Evolutionary conservation across 2,797 vertebrate genomes (phyloP).

Genomic region (Acipenser transmontanus): DNA sequence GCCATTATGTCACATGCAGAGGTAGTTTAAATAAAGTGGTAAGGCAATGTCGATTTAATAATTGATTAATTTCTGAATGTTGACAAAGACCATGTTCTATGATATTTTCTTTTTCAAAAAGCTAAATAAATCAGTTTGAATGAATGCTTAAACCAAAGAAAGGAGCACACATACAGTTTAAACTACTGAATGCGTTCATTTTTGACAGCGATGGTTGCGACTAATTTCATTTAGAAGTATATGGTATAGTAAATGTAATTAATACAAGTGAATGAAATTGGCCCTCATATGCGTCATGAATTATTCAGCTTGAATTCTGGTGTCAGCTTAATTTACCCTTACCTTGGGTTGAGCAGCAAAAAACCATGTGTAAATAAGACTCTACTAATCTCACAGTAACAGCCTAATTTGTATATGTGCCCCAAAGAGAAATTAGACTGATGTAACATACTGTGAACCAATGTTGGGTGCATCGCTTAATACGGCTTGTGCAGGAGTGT

Average conservation of each 20-base stretch:
- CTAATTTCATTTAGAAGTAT: conserved; percentile 32
- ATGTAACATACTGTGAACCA: conserved; percentile 29
- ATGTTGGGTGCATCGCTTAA: too few species aligned
- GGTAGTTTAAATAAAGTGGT: too few species aligned
- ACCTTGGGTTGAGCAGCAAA: conserved; percentile 33
- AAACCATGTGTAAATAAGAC: conserved; percentile 44
- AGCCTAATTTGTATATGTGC: conserved; percentile 41
- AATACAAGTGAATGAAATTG: conserved; percentile 47
- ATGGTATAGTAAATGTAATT: conserved; percentile 42
- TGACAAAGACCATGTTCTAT: too few species aligned
- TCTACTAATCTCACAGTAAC: conserved; percentile 36
- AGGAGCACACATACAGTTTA: not conserved
- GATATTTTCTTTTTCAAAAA: too few species aligned
- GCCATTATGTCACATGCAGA: too few species aligned
- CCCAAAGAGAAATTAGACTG: conserved; percentile 29
- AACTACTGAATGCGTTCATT: conserved; percentile 21
- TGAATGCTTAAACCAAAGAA: too few species aligned
- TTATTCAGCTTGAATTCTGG: conserved; percentile 43
- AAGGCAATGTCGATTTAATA: too few species aligned
- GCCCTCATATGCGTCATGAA: conserved; percentile 43
- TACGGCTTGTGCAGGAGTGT: too few species aligned
- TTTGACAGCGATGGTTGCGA: conserved; percentile 43
- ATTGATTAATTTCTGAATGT: too few species aligned
- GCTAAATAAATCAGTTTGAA: too few species aligned
- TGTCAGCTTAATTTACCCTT: conserved; percentile 45